Evolutionary conservation across 2,113 vertebrate species (phyloP).

Genomic region (Cranoglanis bouderius): DNA sequence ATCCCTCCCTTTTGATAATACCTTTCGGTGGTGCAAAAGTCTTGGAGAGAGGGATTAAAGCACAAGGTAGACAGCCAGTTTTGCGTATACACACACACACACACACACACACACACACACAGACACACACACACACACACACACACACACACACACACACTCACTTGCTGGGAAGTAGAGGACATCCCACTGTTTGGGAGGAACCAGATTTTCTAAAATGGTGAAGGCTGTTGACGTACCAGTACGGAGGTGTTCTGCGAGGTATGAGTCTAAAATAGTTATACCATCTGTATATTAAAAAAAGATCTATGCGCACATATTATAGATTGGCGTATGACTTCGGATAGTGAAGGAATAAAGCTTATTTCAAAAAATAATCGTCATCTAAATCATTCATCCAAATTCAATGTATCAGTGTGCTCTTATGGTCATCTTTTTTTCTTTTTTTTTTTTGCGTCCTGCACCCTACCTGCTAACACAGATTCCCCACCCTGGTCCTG

Average conservation of each 20-base stretch:
- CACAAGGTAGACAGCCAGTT: not conserved
- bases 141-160: slow-evolving; percentile 1
- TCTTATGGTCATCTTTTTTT: too few species aligned
- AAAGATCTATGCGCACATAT: too few species aligned
- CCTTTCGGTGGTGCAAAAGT: not conserved
- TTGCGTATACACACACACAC: not conserved
- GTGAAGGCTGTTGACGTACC: not conserved
- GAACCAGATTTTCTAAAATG: not conserved
- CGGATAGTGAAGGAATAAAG: too few species aligned
- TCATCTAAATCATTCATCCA: too few species aligned
- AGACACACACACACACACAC: slow-evolving; percentile 5
- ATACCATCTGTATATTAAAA: not conserved
- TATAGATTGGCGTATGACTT: not conserved
- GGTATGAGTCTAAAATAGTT: not conserved
- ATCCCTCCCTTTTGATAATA: not conserved
- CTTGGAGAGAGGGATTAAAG: not conserved
- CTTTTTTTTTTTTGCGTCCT: too few species aligned
- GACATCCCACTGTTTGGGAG: not conserved
- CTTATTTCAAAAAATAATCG: too few species aligned
- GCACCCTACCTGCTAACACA: not conserved
- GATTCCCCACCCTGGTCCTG: too few species aligned
- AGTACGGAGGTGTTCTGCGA: not conserved
- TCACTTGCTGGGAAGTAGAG: not conserved
- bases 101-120: slow-evolving; percentile 11
- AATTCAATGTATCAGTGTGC: too few species aligned